phyloP scores from a whole-genome alignment of 2,888 invertebrate genomes.

The Ashinkailepas kermadecensis region DNA sequence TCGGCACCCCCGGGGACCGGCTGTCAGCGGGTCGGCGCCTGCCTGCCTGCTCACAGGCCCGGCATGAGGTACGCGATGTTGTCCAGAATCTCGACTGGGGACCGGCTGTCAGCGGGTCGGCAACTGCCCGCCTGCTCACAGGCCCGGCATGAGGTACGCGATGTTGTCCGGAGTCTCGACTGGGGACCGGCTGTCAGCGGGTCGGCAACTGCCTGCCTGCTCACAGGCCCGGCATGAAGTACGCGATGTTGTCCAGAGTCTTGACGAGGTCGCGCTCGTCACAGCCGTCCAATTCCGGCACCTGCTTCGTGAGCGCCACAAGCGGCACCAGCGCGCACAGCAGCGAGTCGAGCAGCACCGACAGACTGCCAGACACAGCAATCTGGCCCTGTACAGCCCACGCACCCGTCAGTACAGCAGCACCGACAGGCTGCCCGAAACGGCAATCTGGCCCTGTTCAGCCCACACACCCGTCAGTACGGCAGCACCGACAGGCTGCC shows the following conservation, averaged over 20 bases:
- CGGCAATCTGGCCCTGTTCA: conserved; percentile 79
- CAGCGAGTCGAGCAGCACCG: conserved; percentile 83
- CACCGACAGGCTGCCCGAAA: conserved; percentile 91
- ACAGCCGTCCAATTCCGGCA: conserved; percentile 63
- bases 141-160: too few relatives aligned
- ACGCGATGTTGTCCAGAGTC: conserved; percentile 88
- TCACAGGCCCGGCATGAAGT: conserved; percentile 70
- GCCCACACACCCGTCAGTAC: conserved; percentile 26
- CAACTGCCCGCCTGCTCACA: too few relatives aligned
- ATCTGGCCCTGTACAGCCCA: conserved; percentile 66
- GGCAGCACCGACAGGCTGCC: too few relatives aligned
- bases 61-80: conserved; percentile 95
- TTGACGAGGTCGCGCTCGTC: conserved; percentile 51
- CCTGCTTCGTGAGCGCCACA: conserved; percentile 71
- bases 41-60: conserved; percentile 48
- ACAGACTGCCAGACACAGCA: conserved; percentile 88
- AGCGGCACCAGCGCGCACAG: conserved; percentile 85
- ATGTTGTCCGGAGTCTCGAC: too few relatives aligned
- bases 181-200: too few relatives aligned
- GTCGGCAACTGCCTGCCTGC: too few relatives aligned
- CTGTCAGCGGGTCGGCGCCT: too few relatives aligned
- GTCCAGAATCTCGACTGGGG: too few relatives aligned
- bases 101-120: too few relatives aligned
- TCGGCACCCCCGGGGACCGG: too few relatives aligned
- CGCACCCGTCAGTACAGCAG: conserved; percentile 48